Evolutionary conservation across 2,888 invertebrate species (phyloP).

Genomic region (Cremastinae sp.): DNA sequence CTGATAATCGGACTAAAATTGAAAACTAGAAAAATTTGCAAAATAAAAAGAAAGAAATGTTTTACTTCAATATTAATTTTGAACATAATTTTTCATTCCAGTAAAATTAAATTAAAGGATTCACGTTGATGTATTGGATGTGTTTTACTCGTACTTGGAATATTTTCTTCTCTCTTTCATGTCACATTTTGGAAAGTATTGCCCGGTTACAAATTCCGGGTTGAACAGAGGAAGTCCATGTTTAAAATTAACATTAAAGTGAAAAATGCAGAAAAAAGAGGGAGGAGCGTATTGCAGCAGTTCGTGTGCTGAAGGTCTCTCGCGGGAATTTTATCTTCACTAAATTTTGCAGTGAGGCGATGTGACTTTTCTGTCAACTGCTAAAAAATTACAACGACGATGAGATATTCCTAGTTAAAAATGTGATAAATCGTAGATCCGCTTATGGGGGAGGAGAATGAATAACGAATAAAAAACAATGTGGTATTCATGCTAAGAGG

Average conservation of each 20-base stretch:
- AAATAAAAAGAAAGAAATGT: neutral
- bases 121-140: too few relatives aligned
- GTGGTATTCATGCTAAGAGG: neutral
- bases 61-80: neutral
- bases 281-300: too few relatives aligned
- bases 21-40: constrained; percentile 2
- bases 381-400: too few relatives aligned
- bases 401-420: too few relatives aligned
- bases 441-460: neutral
- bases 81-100: too few relatives aligned
- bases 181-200: neutral
- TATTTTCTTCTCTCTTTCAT: neutral
- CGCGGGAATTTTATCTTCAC: constrained; percentile 1
- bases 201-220: constrained; percentile 12
- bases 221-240: constrained; percentile 63
- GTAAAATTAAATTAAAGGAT: too few relatives aligned
- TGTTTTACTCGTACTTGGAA: too few relatives aligned
- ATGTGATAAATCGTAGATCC: too few relatives aligned
- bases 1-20: constrained; percentile 1
- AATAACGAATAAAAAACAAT: neutral
- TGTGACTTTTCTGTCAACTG: too few relatives aligned
- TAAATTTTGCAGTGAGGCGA: neutral
- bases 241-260: constrained; percentile 76
- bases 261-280: neutral
- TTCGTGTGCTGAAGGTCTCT: neutral